phyloP scores from a whole-genome alignment of 2,113 vertebrate genomes.

The Indicator maculatus region DNA sequence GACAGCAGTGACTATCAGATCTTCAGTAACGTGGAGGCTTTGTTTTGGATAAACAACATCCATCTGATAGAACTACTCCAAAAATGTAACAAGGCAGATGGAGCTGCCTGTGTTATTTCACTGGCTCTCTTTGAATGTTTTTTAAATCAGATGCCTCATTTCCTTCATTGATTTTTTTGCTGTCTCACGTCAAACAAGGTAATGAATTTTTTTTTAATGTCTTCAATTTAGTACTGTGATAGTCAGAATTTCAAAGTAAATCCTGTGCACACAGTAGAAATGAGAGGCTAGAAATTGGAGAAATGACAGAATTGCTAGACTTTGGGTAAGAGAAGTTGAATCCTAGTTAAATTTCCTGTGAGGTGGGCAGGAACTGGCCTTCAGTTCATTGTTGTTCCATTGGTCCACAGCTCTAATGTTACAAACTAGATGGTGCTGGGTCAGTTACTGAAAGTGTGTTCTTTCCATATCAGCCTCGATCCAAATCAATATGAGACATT shows the following conservation, averaged over 20 bases:
- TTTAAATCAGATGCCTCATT: neutral
- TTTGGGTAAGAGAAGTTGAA: neutral
- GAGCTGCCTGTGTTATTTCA: neutral
- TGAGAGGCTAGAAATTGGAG: neutral
- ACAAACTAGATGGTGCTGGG: neutral
- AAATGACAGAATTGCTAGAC: neutral
- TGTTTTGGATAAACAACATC: conserved; percentile 35
- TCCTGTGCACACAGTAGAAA: neutral
- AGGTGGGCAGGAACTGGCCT: neutral
- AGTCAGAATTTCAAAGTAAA: neutral
- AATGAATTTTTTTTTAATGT: neutral
- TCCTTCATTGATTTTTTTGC: neutral
- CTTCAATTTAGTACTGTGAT: neutral
- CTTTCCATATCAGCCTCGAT: neutral
- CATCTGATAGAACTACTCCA: neutral
- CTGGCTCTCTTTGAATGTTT: neutral
- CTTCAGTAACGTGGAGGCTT: conserved; percentile 13
- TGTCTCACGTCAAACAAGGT: neutral
- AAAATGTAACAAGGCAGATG: conserved; percentile 23
- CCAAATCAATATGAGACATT: neutral
- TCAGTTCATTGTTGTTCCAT: neutral
- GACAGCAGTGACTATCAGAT: conserved; percentile 39
- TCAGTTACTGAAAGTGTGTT: neutral
- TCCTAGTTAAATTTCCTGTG: neutral
- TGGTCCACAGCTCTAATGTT: neutral